Conservation (phyloP, 2,797 vertebrate species). For the Syndactyla subalaris region DNA sequence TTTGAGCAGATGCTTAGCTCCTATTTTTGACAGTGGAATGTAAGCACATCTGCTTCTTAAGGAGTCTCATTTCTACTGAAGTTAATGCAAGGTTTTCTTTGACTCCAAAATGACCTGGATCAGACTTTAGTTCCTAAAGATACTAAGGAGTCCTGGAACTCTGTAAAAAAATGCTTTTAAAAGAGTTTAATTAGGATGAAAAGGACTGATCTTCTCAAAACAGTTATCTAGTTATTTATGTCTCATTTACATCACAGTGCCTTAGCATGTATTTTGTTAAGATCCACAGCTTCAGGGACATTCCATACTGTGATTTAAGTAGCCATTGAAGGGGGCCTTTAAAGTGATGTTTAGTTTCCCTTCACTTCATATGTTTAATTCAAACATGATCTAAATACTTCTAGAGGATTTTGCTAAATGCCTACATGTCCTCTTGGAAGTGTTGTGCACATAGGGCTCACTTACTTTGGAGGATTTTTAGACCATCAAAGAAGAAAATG, state of each 20-base stretch:
- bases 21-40: slow-evolving; percentile 61
- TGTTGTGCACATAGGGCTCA: not conserved
- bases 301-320: not conserved
- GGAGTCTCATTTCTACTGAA: slow-evolving; percentile 35
- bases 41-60: slow-evolving; percentile 59
- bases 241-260: not conserved
- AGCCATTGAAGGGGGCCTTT: not conserved
- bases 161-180: not conserved
- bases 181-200: not conserved
- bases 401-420: not conserved
- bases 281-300: not conserved
- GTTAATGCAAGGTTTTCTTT: slow-evolving; percentile 32
- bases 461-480: not conserved
- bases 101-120: slow-evolving; percentile 5
- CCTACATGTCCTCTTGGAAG: not conserved
- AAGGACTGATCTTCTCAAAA: not conserved
- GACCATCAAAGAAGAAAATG: not conserved
- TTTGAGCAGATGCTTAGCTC: slow-evolving; percentile 56
- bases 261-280: not conserved
- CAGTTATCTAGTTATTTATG: not conserved
- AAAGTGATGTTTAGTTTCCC: not conserved
- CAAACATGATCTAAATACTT: not conserved
- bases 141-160: not conserved
- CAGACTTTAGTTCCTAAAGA: not conserved
- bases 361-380: not conserved